phyloP scores from a whole-genome alignment of 2,888 invertebrate species.

The Philonicus albiceps region DNA sequence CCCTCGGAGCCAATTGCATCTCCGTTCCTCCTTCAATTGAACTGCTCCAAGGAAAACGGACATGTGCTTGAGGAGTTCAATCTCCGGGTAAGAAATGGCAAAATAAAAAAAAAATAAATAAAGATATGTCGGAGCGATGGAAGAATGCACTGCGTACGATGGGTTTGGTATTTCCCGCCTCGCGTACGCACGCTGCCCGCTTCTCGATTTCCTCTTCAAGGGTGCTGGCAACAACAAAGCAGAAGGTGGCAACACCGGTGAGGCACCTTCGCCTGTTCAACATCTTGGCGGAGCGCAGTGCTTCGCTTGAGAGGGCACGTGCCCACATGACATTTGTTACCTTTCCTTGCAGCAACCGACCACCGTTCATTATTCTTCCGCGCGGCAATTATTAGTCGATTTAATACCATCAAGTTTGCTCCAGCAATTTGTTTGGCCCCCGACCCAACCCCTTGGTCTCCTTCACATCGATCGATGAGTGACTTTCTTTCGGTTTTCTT shows the following conservation, averaged over 20 bases:
- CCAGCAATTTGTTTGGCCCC: background rate
- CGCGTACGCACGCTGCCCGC: background rate
- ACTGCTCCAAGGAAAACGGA: background rate
- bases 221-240: background rate
- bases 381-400: constrained; percentile 36
- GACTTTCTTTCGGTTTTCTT: constrained; percentile 1
- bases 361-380: constrained; percentile 11
- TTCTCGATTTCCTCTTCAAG: background rate
- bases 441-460: background rate
- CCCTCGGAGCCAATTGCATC: background rate
- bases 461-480: background rate
- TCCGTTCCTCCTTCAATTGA: background rate
- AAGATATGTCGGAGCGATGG: background rate
- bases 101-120: background rate
- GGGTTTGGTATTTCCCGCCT: background rate
- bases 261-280: background rate
- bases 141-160: background rate
- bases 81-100: background rate
- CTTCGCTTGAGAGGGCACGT: constrained; percentile 46
- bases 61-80: constrained; percentile 26
- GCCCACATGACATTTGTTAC: constrained; percentile 48
- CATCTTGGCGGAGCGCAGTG: constrained; percentile 5
- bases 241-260: background rate
- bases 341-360: constrained; percentile 6
- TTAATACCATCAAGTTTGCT: constrained; percentile 3